phyloP scores from a whole-genome alignment of 2,888 invertebrate species.

The Drosophila prolongata region DNA sequence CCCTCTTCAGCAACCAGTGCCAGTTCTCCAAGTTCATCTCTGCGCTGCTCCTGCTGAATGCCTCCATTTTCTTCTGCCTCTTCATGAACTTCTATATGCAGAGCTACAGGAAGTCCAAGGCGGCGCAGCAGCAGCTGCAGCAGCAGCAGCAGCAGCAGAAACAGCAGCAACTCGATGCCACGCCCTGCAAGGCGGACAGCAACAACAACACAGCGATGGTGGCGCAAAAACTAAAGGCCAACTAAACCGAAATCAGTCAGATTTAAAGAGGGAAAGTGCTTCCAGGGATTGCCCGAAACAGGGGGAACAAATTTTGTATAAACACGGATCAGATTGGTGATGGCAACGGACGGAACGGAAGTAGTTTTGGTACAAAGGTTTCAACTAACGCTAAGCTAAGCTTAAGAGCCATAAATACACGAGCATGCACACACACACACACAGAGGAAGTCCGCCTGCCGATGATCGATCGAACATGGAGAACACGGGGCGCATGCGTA shows the following conservation, averaged over 20 bases:
- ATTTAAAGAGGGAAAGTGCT: slow-evolving; percentile 27
- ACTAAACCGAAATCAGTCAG: slow-evolving; percentile 41
- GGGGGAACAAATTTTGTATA: slow-evolving; percentile 42
- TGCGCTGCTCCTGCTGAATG: slow-evolving; percentile 90
- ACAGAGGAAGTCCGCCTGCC: slow-evolving; percentile 30
- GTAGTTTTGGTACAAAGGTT: slow-evolving; percentile 73
- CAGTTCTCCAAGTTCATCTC: slow-evolving; percentile 87
- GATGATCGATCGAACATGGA: slow-evolving; percentile 15
- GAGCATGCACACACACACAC: slow-evolving; percentile 26
- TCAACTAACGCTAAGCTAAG: slow-evolving; percentile 56
- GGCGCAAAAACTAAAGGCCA: slow-evolving; percentile 71
- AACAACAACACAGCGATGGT: slow-evolving; percentile 59
- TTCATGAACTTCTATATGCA: slow-evolving; percentile 96
- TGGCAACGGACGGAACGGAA: slow-evolving; percentile 58
- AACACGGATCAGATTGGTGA: slow-evolving; percentile 68
- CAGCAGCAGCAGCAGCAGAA: slow-evolving; percentile 39
- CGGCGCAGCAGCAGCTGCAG: slow-evolving; percentile 44
- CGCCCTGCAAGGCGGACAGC: slow-evolving; percentile 52
- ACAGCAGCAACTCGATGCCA: slow-evolving; percentile 24
- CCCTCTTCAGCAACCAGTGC: slow-evolving; percentile 83
- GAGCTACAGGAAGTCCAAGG: slow-evolving; percentile 87
- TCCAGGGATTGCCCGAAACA: slow-evolving; percentile 50
- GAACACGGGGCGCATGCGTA: slow-evolving; percentile 44
- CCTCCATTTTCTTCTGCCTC: slow-evolving; percentile 94
- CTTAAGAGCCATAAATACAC: slow-evolving; percentile 64